These are phyloP conservation scores for Scolopax mira DNA, from an alignment of 2,113 vertebrate genomes.

Conservation along the genomic window DNA sequence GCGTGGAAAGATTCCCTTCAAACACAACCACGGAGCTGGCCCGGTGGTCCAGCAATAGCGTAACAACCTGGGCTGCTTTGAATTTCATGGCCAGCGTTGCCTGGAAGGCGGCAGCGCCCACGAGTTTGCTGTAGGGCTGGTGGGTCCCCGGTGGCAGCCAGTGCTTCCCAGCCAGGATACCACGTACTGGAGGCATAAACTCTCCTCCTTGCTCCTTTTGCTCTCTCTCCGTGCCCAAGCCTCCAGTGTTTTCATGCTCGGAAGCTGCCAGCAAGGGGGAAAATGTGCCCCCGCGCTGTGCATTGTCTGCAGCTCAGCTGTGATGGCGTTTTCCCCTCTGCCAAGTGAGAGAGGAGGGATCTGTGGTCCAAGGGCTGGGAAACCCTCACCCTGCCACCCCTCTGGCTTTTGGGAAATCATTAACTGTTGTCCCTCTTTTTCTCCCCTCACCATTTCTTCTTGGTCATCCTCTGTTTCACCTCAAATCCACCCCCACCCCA, in stretches of 20 bases:
- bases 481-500: not conserved
- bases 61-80: constrained; percentile 4
- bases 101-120: not conserved
- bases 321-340: fast-evolving
- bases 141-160: not conserved
- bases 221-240: not conserved
- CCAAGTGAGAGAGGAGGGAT: not conserved
- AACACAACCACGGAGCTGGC: not conserved
- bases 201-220: not conserved
- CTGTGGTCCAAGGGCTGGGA: fast-evolving
- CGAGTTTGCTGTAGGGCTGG: not conserved
- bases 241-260: not conserved
- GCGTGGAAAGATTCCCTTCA: constrained; percentile 21
- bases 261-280: not conserved
- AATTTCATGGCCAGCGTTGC: not conserved
- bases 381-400: not conserved
- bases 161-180: not conserved
- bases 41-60: constrained; percentile 4
- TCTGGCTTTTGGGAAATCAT: not conserved
- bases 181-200: not conserved
- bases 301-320: not conserved
- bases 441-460: fast-evolving
- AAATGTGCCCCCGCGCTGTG: fast-evolving
- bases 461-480: not conserved
- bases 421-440: not conserved